Conservation (phyloP, 2,797 vertebrate species). For the Poeciliopsis gracilis region DNA sequence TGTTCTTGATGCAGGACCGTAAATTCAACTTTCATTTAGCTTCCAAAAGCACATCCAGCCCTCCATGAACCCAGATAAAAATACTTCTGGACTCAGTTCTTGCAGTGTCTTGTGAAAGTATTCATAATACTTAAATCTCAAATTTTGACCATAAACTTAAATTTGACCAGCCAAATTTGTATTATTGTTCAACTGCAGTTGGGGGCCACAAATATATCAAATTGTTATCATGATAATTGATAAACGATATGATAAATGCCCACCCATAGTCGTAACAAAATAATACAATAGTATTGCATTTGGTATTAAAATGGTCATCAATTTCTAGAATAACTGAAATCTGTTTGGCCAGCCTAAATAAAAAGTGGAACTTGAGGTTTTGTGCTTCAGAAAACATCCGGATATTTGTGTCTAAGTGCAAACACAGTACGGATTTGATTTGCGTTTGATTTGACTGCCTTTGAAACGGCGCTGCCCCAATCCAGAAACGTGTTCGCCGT, state of each 20-base stretch:
- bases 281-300: background rate
- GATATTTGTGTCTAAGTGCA: background rate
- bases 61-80: background rate
- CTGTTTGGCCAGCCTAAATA: background rate
- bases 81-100: background rate
- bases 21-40: slow-evolving; percentile 2
- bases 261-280: background rate
- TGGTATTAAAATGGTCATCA: background rate
- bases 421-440: background rate
- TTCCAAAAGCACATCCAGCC: background rate
- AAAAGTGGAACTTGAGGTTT: background rate
- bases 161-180: no score
- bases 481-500: slow-evolving; percentile 41
- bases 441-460: slow-evolving; percentile 7
- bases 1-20: slow-evolving; percentile 18
- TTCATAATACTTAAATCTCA: background rate
- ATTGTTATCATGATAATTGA: no score
- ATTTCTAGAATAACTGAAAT: background rate
- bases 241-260: no score
- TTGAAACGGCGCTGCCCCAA: slow-evolving; percentile 52
- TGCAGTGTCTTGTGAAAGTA: background rate
- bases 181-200: no score
- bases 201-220: no score
- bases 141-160: background rate
- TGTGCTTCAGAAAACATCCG: background rate